Evolutionary conservation across 2,797 vertebrate genomes (phyloP).

Genomic region (Pangasius larnaudii): DNA sequence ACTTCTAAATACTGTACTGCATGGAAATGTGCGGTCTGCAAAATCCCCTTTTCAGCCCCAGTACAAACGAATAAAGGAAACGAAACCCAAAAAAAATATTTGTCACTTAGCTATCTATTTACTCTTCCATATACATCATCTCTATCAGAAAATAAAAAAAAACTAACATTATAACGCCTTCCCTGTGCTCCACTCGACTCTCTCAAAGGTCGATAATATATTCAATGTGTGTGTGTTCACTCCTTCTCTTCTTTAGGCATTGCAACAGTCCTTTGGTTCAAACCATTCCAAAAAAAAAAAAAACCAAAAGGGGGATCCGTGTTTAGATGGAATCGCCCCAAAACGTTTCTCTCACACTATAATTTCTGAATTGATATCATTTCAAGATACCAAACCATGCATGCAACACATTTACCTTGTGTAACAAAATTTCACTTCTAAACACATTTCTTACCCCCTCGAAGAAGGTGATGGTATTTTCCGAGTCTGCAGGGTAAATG

Average conservation of each 20-base stretch:
- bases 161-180: neutral
- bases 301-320: neutral
- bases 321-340: neutral
- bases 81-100: neutral
- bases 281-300: slow-evolving; percentile 60
- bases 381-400: neutral
- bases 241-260: slow-evolving; percentile 58
- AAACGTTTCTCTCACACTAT: neutral
- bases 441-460: neutral
- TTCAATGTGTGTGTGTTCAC: slow-evolving; percentile 50
- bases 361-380: neutral
- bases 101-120: slow-evolving; percentile 2
- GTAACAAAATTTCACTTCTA: neutral
- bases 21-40: slow-evolving; percentile 61
- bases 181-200: neutral
- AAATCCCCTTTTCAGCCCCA: slow-evolving; percentile 59
- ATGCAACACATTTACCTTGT: neutral
- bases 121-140: neutral
- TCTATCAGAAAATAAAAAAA: no score
- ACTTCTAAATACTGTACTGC: slow-evolving; percentile 60
- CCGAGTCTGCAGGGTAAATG: slow-evolving; percentile 41
- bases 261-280: slow-evolving; percentile 71
- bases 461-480: slow-evolving; percentile 23
- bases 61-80: slow-evolving; percentile 40
- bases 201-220: slow-evolving; percentile 43